Evolutionary conservation across 2,113 vertebrate genomes (phyloP).

Genomic region (Clupea harengus): DNA sequence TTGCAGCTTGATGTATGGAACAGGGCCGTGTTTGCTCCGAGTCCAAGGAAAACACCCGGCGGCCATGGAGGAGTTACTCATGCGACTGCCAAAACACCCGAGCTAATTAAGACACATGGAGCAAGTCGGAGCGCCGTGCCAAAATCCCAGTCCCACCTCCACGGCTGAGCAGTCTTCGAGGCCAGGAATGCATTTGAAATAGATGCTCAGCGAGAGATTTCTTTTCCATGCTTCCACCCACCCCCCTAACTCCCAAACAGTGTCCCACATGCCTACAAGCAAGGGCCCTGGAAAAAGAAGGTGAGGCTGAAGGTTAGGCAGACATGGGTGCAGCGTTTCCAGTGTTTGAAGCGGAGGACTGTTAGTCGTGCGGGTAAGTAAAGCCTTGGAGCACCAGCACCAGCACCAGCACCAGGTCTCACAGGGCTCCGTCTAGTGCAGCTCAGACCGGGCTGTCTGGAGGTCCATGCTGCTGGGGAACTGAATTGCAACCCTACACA

Average conservation of each 20-base stretch:
- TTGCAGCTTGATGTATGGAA: background rate
- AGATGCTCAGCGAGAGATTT: background rate
- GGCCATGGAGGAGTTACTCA: background rate
- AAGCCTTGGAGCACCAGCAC: background rate
- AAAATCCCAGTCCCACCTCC: background rate
- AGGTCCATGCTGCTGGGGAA: background rate
- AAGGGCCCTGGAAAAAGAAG: background rate
- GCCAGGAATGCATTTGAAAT: background rate
- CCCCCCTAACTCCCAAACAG: background rate
- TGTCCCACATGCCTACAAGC: background rate
- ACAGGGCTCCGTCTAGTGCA: background rate
- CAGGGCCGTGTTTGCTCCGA: background rate
- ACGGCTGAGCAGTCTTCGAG: background rate
- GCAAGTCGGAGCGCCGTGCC: background rate
- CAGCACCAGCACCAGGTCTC: background rate
- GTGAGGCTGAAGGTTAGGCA: background rate
- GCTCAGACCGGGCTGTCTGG: background rate
- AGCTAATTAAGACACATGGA: conserved; percentile 3
- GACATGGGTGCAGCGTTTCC: background rate
- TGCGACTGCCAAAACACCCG: background rate
- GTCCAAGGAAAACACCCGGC: background rate
- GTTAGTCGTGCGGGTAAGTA: conserved; percentile 5
- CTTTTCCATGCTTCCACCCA: background rate
- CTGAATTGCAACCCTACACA: background rate
- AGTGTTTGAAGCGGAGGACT: background rate